These are phyloP conservation scores for Agriotes lineatus DNA, from an alignment of 2,888 invertebrate genomes.

Conservation along the genomic window DNA sequence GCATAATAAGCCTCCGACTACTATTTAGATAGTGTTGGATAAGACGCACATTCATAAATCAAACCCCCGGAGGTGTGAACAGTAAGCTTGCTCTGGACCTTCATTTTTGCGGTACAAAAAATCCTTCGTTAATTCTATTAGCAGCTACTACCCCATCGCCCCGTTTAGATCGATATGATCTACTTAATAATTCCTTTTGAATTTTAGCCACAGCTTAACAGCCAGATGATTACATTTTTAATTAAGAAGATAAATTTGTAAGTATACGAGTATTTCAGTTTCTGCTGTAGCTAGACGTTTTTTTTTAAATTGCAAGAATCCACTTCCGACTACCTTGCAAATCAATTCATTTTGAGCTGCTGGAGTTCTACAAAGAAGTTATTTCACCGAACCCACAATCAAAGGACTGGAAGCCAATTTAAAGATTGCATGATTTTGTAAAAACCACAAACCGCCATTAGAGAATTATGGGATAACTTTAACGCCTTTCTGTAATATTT, in stretches of 20 bases:
- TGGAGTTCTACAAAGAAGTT: neutral
- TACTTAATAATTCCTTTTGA: no score
- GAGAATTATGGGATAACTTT: conserved; percentile 40
- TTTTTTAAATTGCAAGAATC: no score
- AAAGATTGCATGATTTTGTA: conserved; percentile 34
- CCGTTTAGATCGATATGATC: neutral
- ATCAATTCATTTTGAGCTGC: no score
- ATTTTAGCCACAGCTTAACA: no score
- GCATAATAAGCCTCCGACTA: conserved; percentile 59
- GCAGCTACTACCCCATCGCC: conserved; percentile 1
- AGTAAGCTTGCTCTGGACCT: conserved; percentile 30
- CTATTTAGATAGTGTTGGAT: conserved; percentile 63
- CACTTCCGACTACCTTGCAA: no score
- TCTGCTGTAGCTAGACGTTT: no score
- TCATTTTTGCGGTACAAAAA: neutral
- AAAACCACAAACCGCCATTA: conserved; percentile 36
- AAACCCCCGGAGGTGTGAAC: conserved; percentile 58
- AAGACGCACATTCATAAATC: conserved; percentile 59
- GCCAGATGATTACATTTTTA: no score
- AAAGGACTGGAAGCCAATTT: conserved; percentile 9
- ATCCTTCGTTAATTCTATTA: conserved; percentile 23
- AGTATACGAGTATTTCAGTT: no score
- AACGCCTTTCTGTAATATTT: conserved; percentile 46
- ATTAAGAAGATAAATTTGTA: no score
- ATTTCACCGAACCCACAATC: neutral